These are phyloP conservation scores for Cheilosia soror DNA, from an alignment of 2,888 invertebrate species.

Conservation along the genomic window DNA sequence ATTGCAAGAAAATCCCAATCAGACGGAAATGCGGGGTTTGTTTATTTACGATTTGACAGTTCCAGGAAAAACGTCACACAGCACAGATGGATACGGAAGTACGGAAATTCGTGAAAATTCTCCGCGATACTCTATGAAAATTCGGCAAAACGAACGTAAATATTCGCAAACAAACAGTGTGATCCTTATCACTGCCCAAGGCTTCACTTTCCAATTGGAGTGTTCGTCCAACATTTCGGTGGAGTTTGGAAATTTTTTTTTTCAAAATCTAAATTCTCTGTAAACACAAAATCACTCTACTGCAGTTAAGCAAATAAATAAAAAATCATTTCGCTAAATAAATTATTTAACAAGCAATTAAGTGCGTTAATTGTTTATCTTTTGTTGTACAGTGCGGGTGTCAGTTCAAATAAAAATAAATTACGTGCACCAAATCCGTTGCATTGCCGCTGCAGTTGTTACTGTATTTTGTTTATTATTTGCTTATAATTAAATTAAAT, in stretches of 20 bases:
- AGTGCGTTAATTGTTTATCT: slow-evolving; percentile 61
- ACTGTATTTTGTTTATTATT: slow-evolving; percentile 63
- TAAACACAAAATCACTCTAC: not conserved
- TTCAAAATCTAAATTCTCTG: slow-evolving; percentile 41
- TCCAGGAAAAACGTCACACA: slow-evolving; percentile 82
- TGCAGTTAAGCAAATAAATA: slow-evolving; percentile 23
- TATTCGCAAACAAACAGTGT: slow-evolving; percentile 7
- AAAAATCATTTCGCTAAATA: slow-evolving; percentile 30
- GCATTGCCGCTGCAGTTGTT: slow-evolving; percentile 10
- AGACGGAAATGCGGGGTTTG: slow-evolving; percentile 77
- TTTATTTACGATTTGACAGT: slow-evolving; percentile 82
- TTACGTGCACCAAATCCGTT: slow-evolving; percentile 24
- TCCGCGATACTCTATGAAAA: slow-evolving; percentile 67
- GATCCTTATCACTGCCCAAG: slow-evolving; percentile 11
- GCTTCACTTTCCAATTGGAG: slow-evolving; percentile 9
- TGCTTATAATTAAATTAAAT: slow-evolving; percentile 73
- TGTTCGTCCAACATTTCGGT: not conserved
- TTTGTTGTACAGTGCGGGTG: slow-evolving; percentile 13
- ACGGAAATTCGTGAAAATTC: slow-evolving; percentile 71
- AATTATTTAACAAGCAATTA: slow-evolving; percentile 74
- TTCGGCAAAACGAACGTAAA: slow-evolving; percentile 50
- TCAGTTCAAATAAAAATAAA: slow-evolving; percentile 44
- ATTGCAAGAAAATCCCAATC: slow-evolving; percentile 56
- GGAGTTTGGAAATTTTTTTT: slow-evolving; percentile 1
- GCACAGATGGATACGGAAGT: slow-evolving; percentile 79